phyloP scores from a whole-genome alignment of 2,797 vertebrate genomes.

The Acrocephalus scirpaceus region DNA sequence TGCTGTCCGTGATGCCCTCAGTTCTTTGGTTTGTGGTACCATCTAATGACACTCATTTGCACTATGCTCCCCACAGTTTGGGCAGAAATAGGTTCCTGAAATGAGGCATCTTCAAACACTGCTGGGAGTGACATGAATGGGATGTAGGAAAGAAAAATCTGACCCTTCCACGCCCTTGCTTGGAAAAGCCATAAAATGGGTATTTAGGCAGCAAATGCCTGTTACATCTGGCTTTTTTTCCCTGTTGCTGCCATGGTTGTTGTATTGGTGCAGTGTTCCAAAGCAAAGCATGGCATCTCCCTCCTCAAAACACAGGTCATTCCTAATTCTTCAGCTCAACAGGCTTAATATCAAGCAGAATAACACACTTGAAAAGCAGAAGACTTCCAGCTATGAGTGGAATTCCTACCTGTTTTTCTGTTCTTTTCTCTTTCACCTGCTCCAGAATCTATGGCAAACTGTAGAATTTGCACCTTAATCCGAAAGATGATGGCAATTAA shows the following conservation, averaged over 20 bases:
- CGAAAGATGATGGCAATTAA: slow-evolving; percentile 42
- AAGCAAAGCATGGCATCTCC: background rate
- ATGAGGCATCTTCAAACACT: fast-evolving
- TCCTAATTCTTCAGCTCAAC: background rate
- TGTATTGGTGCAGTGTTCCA: fast-evolving
- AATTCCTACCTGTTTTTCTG: background rate
- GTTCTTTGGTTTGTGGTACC: background rate
- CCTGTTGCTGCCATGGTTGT: background rate
- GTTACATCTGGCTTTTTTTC: background rate
- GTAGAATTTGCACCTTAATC: slow-evolving; percentile 45
- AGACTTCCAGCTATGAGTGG: background rate
- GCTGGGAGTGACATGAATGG: fast-evolving
- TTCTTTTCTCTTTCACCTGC: background rate
- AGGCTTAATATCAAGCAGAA: background rate
- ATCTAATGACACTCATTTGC: background rate
- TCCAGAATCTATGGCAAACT: background rate
- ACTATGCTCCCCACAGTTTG: background rate
- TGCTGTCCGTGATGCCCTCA: background rate
- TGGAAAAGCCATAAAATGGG: background rate
- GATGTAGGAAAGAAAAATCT: background rate
- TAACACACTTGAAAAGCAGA: background rate
- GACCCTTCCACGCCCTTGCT: background rate
- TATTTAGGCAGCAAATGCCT: background rate
- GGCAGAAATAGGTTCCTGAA: background rate
- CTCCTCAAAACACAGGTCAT: background rate